Conservation (phyloP, 2,113 vertebrate genomes). For the Elaphurus davidianus region DNA sequence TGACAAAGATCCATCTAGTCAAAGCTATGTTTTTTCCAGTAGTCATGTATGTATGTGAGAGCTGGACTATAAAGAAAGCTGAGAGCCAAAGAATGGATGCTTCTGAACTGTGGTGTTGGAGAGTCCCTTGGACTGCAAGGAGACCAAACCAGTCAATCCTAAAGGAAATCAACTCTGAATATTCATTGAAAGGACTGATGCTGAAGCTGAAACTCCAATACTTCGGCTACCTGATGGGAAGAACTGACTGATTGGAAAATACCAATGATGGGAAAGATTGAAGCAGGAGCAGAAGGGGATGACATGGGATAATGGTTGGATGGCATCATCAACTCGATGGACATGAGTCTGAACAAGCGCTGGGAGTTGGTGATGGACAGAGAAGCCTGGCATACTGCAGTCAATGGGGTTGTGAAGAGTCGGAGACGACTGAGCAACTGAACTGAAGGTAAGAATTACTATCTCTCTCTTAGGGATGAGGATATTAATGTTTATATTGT, state of each 20-base stretch:
- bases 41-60: not conserved
- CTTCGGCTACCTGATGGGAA: not conserved
- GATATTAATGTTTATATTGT: not conserved
- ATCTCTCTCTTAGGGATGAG: not conserved
- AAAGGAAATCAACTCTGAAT: not conserved
- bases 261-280: not conserved
- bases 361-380: not conserved
- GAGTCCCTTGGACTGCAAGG: not conserved
- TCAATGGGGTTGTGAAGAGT: not conserved
- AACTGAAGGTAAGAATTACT: not conserved
- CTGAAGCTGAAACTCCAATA: not conserved
- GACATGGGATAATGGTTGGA: not conserved
- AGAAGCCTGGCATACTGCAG: not conserved
- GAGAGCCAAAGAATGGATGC: not conserved
- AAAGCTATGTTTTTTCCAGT: not conserved
- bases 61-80: not conserved
- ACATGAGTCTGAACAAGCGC: not conserved
- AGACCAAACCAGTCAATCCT: not conserved
- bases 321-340: not conserved
- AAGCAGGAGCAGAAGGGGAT: not conserved
- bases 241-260: not conserved
- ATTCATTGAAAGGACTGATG: not conserved
- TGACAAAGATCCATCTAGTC: not conserved
- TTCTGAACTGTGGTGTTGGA: not conserved
- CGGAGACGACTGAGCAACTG: not conserved